phyloP scores from a whole-genome alignment of 2,113 vertebrate species.

The Colinus virginianus region DNA sequence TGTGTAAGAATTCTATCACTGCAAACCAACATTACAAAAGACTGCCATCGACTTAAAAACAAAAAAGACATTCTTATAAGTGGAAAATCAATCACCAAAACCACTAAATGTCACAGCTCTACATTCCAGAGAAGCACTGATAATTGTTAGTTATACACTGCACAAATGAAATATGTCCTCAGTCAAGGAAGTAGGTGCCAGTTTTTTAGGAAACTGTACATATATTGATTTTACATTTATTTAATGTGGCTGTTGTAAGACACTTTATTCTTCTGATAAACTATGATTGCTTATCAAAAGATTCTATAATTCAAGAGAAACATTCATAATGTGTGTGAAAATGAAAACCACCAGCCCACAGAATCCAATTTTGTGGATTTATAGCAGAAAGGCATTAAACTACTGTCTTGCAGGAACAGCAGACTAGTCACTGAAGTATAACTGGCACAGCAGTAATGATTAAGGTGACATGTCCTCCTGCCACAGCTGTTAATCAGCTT shows the following conservation, averaged over 20 bases:
- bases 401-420: slow-evolving; percentile 78
- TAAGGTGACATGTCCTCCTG: slow-evolving; percentile 76
- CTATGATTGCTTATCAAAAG: slow-evolving; percentile 86
- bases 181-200: slow-evolving; percentile 78
- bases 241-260: slow-evolving; percentile 81
- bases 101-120: slow-evolving; percentile 80
- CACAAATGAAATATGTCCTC: slow-evolving; percentile 78
- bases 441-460: slow-evolving; percentile 81
- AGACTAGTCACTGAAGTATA: slow-evolving; percentile 77
- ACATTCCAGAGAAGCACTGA: slow-evolving; percentile 77
- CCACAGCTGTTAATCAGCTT: slow-evolving; percentile 84
- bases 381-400: slow-evolving; percentile 81
- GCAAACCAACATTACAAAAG: slow-evolving; percentile 71
- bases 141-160: slow-evolving; percentile 81
- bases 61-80: slow-evolving; percentile 83
- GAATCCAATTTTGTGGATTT: slow-evolving; percentile 88
- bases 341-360: slow-evolving; percentile 82
- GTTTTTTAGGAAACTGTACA: slow-evolving; percentile 84
- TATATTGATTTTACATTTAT: slow-evolving; percentile 88
- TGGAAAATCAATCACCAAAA: slow-evolving; percentile 82
- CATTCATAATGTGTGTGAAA: slow-evolving; percentile 82
- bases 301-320: slow-evolving; percentile 84
- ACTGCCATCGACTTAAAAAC: slow-evolving; percentile 75
- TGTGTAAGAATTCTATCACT: slow-evolving; percentile 72
- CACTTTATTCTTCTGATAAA: slow-evolving; percentile 86